Base-by-base conservation (phyloP, 2,113 vertebrate species). In the Clinocottus analis region DNA sequence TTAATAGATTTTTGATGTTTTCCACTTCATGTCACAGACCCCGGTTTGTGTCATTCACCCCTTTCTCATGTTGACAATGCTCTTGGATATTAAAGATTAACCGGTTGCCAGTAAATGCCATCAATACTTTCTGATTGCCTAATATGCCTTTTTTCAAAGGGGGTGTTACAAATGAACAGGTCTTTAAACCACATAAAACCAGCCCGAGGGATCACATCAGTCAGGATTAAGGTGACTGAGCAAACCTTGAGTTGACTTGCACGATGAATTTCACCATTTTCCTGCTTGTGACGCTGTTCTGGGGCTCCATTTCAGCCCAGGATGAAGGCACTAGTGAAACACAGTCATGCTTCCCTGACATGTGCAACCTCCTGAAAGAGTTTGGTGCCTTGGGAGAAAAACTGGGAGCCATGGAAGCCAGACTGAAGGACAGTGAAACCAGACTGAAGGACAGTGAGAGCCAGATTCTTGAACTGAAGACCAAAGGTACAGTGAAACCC, bases 301-400 rank as follows among this genome's bases (percentile, higher is more conserved):
- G 62, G 0, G 13, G 51, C 62, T 1, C 45, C 19, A 58, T 12
- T 66, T 25, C 4, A 12, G 51, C 37, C 19, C 37, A 33, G 13
- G 25, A 29, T 45, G 1, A 31, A 31, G 4, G 29, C 29, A 31
- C 29, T 3, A 31, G 2, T 0, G 23, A 29, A 17, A 39, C 13
- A 3, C 33, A 33, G 33, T 3, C 33, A 19, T 39, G 33, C 43
- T 8, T 1, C 12, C n/a, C 72, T 17, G 67, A 77, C 5, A 21
- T 60, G 43, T 73, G n/a, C 16, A 21, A 31, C 2, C 33, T 33
- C 33, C 33, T 64, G 47, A 4, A 7, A 55, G 35, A 72, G 10
- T 35, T 75, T 51, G 60, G 29, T 21, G 55, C 27, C 43, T 21
- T 82, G 25, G 72, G 0, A 6, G 39, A 63, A 47, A 60, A 79